These are phyloP conservation scores for Flexamia atlantica DNA, from an alignment of 2,888 invertebrate species.

Conservation along the genomic window DNA sequence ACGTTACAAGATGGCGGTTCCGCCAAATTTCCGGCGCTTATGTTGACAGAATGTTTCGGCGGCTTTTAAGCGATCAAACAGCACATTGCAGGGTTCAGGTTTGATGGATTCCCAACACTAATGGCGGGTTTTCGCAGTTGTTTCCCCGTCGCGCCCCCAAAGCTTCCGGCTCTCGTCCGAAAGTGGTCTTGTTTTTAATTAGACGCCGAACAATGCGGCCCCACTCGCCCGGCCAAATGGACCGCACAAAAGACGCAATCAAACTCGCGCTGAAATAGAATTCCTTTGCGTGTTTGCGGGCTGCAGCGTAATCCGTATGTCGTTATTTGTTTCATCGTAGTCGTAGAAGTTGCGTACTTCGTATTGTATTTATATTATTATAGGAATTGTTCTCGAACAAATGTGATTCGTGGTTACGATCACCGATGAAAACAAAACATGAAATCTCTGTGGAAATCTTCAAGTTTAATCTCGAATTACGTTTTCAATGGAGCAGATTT, in stretches of 20 bases:
- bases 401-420: too few species aligned
- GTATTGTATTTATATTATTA: too few species aligned
- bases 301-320: not conserved
- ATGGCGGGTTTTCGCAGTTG: constrained; percentile 30
- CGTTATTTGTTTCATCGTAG: too few species aligned
- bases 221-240: constrained; percentile 46
- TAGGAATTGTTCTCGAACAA: too few species aligned
- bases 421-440: too few species aligned
- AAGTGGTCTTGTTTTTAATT: constrained; percentile 54
- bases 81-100: constrained; percentile 2
- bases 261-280: constrained; percentile 27
- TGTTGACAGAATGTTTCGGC: constrained; percentile 42
- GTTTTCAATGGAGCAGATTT: too few species aligned
- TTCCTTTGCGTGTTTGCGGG: not conserved
- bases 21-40: constrained; percentile 50
- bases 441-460: too few species aligned
- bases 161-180: not conserved
- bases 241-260: constrained; percentile 39
- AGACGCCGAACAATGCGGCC: constrained; percentile 28
- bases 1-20: constrained; percentile 18
- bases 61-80: constrained; percentile 58
- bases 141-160: not conserved
- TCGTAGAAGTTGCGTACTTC: too few species aligned
- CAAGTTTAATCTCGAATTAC: too few species aligned
- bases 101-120: constrained; percentile 51